Evolutionary conservation across 2,113 vertebrate genomes (phyloP).

Genomic region (Orcinus orca): DNA sequence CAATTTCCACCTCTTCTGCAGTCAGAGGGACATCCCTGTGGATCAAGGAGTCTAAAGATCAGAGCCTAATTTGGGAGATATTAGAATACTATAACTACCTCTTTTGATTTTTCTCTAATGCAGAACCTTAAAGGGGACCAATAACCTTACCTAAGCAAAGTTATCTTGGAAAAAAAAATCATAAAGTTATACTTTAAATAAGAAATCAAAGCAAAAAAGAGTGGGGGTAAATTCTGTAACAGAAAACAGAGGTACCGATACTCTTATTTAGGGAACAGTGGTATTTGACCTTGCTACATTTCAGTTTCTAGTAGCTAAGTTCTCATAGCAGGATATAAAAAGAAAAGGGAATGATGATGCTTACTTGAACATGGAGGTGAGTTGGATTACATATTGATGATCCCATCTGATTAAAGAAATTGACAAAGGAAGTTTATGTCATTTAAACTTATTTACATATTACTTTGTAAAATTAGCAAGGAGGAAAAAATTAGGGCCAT

Average conservation of each 20-base stretch:
- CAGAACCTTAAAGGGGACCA: background rate
- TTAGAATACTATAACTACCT: background rate
- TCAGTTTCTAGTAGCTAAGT: background rate
- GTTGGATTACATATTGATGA: conserved; percentile 88
- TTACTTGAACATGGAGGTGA: conserved; percentile 98
- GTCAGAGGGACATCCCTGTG: conserved; percentile 92
- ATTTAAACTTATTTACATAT: conserved; percentile 29
- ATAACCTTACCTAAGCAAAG: conserved; percentile 11
- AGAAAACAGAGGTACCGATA: background rate
- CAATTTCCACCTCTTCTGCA: conserved; percentile 91
- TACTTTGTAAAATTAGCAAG: conserved; percentile 18
- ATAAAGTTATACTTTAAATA: background rate
- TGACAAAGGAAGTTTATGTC: background rate
- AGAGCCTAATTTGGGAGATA: background rate
- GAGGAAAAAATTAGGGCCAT: background rate
- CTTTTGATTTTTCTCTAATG: background rate
- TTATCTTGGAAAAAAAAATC: background rate
- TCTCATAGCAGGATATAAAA: background rate
- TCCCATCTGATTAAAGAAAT: conserved; percentile 90
- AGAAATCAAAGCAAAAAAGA: background rate
- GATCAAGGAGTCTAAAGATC: background rate
- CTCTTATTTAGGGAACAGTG: background rate
- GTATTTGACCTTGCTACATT: background rate
- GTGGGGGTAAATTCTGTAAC: background rate
- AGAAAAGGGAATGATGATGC: background rate